Evolutionary conservation across 2,113 vertebrate genomes (phyloP).

Genomic region (Nothocercus nigrocapillus): DNA sequence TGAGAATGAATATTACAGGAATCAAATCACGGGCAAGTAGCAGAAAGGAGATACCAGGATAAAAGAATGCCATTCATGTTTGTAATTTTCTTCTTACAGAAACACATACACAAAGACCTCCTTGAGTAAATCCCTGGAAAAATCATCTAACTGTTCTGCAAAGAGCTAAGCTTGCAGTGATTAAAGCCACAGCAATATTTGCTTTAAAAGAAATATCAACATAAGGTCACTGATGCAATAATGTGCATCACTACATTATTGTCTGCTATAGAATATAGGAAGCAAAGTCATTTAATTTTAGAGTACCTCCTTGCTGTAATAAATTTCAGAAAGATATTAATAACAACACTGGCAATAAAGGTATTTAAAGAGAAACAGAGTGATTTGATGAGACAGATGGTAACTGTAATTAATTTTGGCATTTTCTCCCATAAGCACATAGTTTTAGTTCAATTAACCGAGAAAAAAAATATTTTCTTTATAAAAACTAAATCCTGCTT

Average conservation of each 20-base stretch:
- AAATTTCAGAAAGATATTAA: conserved; percentile 31
- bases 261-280: background rate
- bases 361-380: conserved; percentile 5
- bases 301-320: background rate
- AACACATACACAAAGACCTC: background rate
- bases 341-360: conserved; percentile 13
- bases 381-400: conserved; percentile 49
- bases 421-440: conserved; percentile 24
- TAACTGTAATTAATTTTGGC: conserved; percentile 40
- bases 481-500: conserved; percentile 1
- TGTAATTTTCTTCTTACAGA: background rate
- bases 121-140: conserved; percentile 20
- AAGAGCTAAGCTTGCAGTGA: background rate
- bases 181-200: conserved; percentile 11
- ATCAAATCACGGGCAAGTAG: background rate
- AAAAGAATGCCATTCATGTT: background rate
- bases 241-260: background rate
- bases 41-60: background rate
- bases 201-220: background rate
- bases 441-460: conserved; percentile 5
- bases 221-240: background rate
- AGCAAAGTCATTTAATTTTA: background rate
- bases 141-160: background rate
- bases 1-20: background rate
- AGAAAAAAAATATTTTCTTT: background rate